phyloP scores from a whole-genome alignment of 2,888 invertebrate species.

The Chrysolina americana region DNA sequence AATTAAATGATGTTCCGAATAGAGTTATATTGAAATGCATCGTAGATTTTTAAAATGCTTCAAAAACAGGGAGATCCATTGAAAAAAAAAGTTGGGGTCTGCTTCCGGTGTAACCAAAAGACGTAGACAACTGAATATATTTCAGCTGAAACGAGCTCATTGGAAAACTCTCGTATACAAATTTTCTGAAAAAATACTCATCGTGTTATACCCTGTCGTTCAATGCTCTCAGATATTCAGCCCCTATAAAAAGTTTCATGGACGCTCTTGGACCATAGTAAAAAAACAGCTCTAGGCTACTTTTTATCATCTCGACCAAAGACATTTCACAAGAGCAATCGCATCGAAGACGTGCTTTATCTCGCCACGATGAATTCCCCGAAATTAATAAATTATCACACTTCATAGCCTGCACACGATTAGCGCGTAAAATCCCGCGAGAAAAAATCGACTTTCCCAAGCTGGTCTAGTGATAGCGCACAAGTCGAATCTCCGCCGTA shows the following conservation, averaged over 20 bases:
- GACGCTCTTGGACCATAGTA: neutral
- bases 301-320: neutral
- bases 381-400: constrained; percentile 30
- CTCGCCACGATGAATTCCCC: constrained; percentile 9
- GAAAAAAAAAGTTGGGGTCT: too few relatives aligned
- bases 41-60: too few relatives aligned
- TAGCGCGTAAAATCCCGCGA: constrained; percentile 16
- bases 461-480: constrained; percentile 3
- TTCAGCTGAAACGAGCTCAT: too few relatives aligned
- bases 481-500: constrained; percentile 48
- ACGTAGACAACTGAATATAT: too few relatives aligned
- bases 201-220: too few relatives aligned
- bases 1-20: too few relatives aligned
- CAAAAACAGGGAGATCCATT: too few relatives aligned
- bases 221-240: neutral
- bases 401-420: constrained; percentile 26
- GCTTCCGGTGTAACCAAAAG: too few relatives aligned
- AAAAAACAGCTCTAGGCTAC: neutral
- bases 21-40: too few relatives aligned
- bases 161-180: too few relatives aligned
- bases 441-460: constrained; percentile 16
- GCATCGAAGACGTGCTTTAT: constrained; percentile 8
- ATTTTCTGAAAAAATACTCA: too few relatives aligned
- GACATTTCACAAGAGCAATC: constrained; percentile 12
- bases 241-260: neutral